phyloP scores from a whole-genome alignment of 2,888 invertebrate species.

The Myathropa florea region DNA sequence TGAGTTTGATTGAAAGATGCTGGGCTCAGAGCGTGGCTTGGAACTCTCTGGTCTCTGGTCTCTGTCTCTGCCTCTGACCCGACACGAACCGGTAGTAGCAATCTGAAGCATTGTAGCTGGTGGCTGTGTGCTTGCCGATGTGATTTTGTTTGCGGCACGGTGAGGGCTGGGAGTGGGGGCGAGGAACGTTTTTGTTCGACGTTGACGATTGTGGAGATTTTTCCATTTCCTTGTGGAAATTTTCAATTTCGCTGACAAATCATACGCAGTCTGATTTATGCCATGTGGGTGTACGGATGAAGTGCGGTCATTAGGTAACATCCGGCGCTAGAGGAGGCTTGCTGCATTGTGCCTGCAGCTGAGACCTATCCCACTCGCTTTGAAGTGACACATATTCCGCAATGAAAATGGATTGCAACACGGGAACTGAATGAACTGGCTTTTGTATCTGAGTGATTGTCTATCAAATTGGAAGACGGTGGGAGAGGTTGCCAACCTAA shows the following conservation, averaged over 20 bases:
- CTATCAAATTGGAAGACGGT: neutral
- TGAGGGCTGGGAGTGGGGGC: neutral
- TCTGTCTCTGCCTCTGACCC: conserved; percentile 19
- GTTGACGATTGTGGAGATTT: conserved; percentile 8
- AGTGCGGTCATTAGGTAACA: conserved; percentile 49
- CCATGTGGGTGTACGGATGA: conserved; percentile 47
- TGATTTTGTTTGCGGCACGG: too few species aligned
- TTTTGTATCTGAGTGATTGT: neutral
- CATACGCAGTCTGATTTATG: conserved; percentile 55
- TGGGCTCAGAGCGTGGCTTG: neutral
- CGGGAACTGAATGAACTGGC: neutral
- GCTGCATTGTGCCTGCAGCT: neutral
- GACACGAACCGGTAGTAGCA: conserved; percentile 32
- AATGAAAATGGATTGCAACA: neutral
- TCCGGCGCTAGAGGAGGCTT: conserved; percentile 39
- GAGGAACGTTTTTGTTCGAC: conserved; percentile 17
- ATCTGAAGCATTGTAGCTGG: conserved; percentile 40
- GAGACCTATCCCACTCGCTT: neutral
- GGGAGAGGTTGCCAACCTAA: neutral
- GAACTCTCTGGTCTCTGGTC: neutral
- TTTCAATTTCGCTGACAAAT: conserved; percentile 52
- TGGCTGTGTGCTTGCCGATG: neutral
- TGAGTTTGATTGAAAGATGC: conserved; percentile 68
- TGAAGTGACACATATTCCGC: neutral
- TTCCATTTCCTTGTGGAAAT: conserved; percentile 58